Evolutionary conservation across 2,113 vertebrate genomes (phyloP), one percentile per base, ranked within the genome.

Genomic region (Rafetus swinhoei): DNA sequence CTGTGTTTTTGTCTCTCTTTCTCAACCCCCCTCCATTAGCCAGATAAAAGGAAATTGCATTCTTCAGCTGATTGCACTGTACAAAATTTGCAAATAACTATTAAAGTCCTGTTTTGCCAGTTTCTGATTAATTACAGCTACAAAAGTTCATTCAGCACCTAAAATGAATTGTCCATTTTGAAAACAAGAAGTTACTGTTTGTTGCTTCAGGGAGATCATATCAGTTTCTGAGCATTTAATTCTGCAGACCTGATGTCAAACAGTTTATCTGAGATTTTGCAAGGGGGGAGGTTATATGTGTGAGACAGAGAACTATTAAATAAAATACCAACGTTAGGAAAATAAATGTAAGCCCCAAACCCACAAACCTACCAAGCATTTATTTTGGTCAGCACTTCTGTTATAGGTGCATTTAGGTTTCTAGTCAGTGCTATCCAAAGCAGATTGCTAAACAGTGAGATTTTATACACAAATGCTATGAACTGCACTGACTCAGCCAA

Each of bases 401-500:
- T 72, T 45, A 69, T 76, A 10, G 0, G 39, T 89, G 69, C 81
- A 88, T 92, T 55, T 87, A 95, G 60, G 50, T 90, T 79, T 22
- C 74, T 89, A 56, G 56, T 81, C 3, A 0, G 77, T 45, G 52
- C 52, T 77, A 77, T 74, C 35, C 57, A 83, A 77, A 93, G 79
- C 95, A 95, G 88, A 89, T 81, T 93, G 87, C 57, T 88, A 82
- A 92, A 90, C 87, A 91, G 53, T 54, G 1, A 96, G 93, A 79
- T n/a, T 86, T 95, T 60, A 74, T 18, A 32, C 35, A 79, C 87
- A 94, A 90, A 86, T 93, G 90, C 92, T 95, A 60, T 81, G 82
- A 88, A 86, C 84, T 85, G 53, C 94, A 79, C 74, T 74, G 86
- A 79, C 91, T 95, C 93, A 90, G 55, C 19, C n/a, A 88, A 29